phyloP scores from a whole-genome alignment of 2,113 vertebrate genomes.

The Sinocyclocheilus rhinocerous region DNA sequence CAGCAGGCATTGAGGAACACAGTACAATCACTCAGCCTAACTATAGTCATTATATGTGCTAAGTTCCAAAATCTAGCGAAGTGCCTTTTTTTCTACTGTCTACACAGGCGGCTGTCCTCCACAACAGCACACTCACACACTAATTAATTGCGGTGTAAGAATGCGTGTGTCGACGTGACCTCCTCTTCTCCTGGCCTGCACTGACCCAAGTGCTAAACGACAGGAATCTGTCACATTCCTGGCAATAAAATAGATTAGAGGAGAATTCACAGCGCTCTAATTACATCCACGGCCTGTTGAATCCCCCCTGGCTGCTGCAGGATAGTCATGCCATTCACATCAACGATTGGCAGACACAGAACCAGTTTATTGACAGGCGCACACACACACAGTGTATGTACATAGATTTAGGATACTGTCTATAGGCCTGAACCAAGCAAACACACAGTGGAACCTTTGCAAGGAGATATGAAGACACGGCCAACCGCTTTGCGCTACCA shows the following conservation, averaged over 20 bases:
- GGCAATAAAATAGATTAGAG: conserved; percentile 64
- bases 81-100: background rate
- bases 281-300: conserved; percentile 62
- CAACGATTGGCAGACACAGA: conserved; percentile 47
- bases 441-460: background rate
- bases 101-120: background rate
- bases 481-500: conserved; percentile 36
- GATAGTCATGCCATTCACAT: conserved; percentile 55
- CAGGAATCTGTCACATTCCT: conserved; percentile 69
- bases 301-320: conserved; percentile 13
- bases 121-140: background rate
- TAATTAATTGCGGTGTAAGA: conserved; percentile 52
- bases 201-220: conserved; percentile 59
- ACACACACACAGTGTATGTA: conserved; percentile 14
- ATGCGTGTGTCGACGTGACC: conserved; percentile 54
- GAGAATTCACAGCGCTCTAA: conserved; percentile 69
- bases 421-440: background rate
- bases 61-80: background rate
- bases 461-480: conserved; percentile 10
- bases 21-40: background rate
- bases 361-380: conserved; percentile 14
- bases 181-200: conserved; percentile 54
- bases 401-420: background rate
- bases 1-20: conserved; percentile 15
- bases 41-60: background rate